Base-by-base conservation (phyloP, 2,113 vertebrate species). In the Labeo rohita region DNA sequence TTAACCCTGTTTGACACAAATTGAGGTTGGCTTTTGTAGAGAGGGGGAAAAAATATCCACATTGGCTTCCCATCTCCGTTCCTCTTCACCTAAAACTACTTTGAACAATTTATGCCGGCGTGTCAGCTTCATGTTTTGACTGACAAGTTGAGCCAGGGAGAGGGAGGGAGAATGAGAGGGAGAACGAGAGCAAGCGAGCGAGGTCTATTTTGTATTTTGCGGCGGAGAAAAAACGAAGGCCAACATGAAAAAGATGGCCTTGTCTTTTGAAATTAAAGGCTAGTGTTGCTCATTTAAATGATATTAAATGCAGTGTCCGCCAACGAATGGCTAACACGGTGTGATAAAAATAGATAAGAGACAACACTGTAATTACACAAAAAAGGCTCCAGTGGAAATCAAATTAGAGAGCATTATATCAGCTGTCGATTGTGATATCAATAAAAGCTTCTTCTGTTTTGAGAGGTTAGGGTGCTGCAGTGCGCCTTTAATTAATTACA, bases 1-100 rank as follows among this genome's bases (percentile, higher is more conserved):
- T 96, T 97, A 99, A 96, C 96, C 95, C 94, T 95, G 94, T 96
- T 98, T 98, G 97, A 99, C 96, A 96, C 96, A 98, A 98, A 99
- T 98, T 97, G 96, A 99, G 96, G 96, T 96, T 98, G 98, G 95
- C 97, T 98, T 96, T 96, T 96, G 96, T 91, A 89, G 85, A 73
- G 84, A 87, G 86, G 61, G 87, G 73, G 72, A 68, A 91, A 94
- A 89, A 89, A 92, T 92, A 93, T 95, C 94, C 93, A 95, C 94
- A 95, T 90, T 94, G 94, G 94, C 93, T 93, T 93, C 93, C 91
- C 92, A 92, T 94, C 93, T 95, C 93, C 93, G 90, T 95, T 93
- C 95, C 36, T 73, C 87, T 88, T 89, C 88, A 88, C 83, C 95
- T 96, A 96, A 96, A 97, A 96, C 95, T 93, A 94, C 95, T 97